Evolutionary conservation across 2,113 vertebrate genomes (phyloP), one percentile per base, ranked within the genome.

Genomic region (Pica pica): DNA sequence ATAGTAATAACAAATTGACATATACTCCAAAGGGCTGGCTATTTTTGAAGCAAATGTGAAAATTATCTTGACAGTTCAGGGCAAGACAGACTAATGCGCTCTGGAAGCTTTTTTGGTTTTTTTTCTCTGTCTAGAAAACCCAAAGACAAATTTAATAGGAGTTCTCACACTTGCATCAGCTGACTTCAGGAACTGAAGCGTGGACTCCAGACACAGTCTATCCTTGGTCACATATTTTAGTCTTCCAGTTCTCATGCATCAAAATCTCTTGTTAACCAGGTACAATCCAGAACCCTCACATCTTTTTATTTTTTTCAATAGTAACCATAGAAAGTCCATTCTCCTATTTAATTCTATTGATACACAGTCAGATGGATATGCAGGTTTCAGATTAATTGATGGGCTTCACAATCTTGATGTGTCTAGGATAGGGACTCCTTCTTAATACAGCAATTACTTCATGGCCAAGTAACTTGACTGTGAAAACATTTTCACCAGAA

Each of bases 401-500:
- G 42, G 15, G 21, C 9, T 67, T 89, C 30, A 53, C 14, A 57
- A 5, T 65, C 22, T 17, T 86, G 52, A 70, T 74, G 11, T 78
- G 60, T 20, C 18, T 67, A 49, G 20, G 20, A 77, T 4, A 35
- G 31, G 55, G 10, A 23, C 5, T 90, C 8, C 42, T 61, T 56
- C 65, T 87, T 59, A 76, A 16, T 53, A 47, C 18, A 81, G 60
- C 50, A 84, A 81, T 94, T 89, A 55, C 16, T 91, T 84, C 47
- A 89, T 56, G 73, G 64, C 27, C 69, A 91, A 70, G 39, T 67
- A 79, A 81, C 56, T 65, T 93, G 69, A 77, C 47, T 44, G 21
- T 94, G 64, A 83, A 95, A 94, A 94, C 7, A 80, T 82, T 91
- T 91, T 96, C 71, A 91, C 77, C 60, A 91, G 73, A 57, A 63